Percentiles rank a stretch among this genome's conserved stretches.
These are phyloP conservation scores for Aphidius gifuensis DNA, from an alignment of 1,140 invertebrate species.

Conservation along the genomic window DNA sequence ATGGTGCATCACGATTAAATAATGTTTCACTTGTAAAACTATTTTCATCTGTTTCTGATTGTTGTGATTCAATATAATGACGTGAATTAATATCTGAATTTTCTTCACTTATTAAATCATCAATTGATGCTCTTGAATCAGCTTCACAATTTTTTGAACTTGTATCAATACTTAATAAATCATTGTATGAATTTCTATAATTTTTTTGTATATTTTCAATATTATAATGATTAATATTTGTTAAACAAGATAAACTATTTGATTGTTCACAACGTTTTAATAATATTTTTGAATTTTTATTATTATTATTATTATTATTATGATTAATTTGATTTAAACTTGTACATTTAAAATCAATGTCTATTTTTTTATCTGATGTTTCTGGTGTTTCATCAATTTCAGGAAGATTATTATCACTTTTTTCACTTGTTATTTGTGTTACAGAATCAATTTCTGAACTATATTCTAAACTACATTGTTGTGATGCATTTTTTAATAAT, in stretches of 20 bases:
- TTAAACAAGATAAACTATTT: slow-evolving; percentile 43
- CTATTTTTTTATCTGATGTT: slow-evolving; percentile 18
- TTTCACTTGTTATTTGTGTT: slow-evolving; percentile 58
- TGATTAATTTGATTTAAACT: slow-evolving; percentile 25
- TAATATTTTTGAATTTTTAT: slow-evolving; percentile 5
- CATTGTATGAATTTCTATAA: slow-evolving; percentile 44
- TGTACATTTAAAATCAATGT: slow-evolving; percentile 22
- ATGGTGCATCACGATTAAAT: slow-evolving; percentile 6
- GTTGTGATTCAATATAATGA: slow-evolving; percentile 29
- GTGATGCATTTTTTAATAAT: slow-evolving; percentile 57
- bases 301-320: slow-evolving; percentile 3
- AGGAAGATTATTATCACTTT: slow-evolving; percentile 47
- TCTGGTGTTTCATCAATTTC: slow-evolving; percentile 42
- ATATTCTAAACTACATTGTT: slow-evolving; percentile 64
- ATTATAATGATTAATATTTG: slow-evolving; percentile 29
- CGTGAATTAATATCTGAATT: slow-evolving; percentile 33
- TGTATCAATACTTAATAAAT: slow-evolving; percentile 35
- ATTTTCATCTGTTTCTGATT: slow-evolving; percentile 29
- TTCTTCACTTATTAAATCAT: slow-evolving; percentile 32
- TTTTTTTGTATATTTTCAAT: slow-evolving; percentile 31
- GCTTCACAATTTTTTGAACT: slow-evolving; percentile 40
- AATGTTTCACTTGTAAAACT: slow-evolving; percentile 31
- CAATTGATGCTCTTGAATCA: slow-evolving; percentile 35
- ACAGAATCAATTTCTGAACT: slow-evolving; percentile 72
- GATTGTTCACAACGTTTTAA: slow-evolving; percentile 36